A percentile compares a stretch with the other conserved stretches of the same genome.
Evolutionary conservation across 2,797 vertebrate species (phyloP).

Genomic region (Cirrhinus molitorella): DNA sequence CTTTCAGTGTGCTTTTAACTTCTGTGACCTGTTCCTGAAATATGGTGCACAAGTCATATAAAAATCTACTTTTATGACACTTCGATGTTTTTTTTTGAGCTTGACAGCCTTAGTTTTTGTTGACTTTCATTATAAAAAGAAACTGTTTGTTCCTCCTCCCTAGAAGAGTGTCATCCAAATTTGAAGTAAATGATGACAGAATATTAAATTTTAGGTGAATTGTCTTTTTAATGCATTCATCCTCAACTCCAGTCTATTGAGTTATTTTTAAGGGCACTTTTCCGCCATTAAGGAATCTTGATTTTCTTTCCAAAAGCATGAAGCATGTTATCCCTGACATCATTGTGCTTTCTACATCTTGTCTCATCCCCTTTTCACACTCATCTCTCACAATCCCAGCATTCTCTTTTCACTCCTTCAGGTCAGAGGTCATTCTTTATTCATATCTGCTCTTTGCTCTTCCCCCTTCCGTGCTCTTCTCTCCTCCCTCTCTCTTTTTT

Average conservation of each 20-base stretch:
- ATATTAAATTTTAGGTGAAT: not conserved
- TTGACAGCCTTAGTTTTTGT: not conserved
- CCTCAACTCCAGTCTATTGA: not conserved
- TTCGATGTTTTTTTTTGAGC: not conserved
- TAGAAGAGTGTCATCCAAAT: not conserved
- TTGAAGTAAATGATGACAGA: not conserved
- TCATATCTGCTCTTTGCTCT: not conserved
- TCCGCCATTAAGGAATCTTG: conserved; percentile 9
- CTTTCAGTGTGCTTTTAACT: not conserved
- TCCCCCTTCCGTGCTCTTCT: not conserved
- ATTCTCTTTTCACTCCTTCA: conserved; percentile 18
- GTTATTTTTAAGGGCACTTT: conserved; percentile 52
- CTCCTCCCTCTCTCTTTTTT: conserved; percentile 15
- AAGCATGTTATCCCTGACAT: conserved; percentile 28
- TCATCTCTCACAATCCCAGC: conserved; percentile 33
- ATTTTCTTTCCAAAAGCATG: conserved; percentile 12
- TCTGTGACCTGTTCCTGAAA: not conserved
- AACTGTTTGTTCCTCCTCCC: not conserved
- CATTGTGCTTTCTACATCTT: conserved; percentile 43
- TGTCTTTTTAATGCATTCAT: conserved; percentile 9
- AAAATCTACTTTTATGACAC: not conserved
- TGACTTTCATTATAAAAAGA: not conserved
- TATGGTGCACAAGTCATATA: not conserved
- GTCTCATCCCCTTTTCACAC: conserved; percentile 22
- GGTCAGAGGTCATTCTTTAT: conserved; percentile 37